Conservation (phyloP, 2,113 vertebrate species). For the Platichthys stellatus region DNA sequence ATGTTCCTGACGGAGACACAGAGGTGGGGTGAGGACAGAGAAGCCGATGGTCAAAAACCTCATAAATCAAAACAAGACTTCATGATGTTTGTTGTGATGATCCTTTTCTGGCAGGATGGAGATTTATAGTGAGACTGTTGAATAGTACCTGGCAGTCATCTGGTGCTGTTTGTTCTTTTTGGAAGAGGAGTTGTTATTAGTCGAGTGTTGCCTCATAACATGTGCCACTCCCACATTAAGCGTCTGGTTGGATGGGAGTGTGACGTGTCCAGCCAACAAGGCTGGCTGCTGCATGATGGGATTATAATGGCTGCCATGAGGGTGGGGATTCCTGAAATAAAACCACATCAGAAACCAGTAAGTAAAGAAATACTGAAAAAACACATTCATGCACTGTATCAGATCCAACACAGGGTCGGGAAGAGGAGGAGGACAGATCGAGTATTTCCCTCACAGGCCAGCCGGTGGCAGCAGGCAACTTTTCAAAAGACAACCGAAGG, state of each 20-base stretch:
- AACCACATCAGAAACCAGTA: conserved; percentile 10
- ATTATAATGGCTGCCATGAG: conserved; percentile 96
- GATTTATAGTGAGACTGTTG: neutral
- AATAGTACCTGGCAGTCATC: conserved; percentile 87
- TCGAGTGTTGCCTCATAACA: conserved; percentile 95
- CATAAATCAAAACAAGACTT: neutral
- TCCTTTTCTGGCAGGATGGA: neutral
- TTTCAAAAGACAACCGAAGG: conserved; percentile 8
- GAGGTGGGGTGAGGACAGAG: neutral
- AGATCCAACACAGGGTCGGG: neutral
- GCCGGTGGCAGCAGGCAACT: conserved; percentile 78
- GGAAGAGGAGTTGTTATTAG: conserved; percentile 85
- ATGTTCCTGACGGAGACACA: conserved; percentile 83
- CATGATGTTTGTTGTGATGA: neutral
- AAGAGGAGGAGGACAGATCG: neutral
- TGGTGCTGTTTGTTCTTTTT: conserved; percentile 97
- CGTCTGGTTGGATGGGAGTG: conserved; percentile 93
- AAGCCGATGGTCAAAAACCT: neutral
- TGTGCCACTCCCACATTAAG: conserved; percentile 97
- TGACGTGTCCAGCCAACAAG: conserved; percentile 91
- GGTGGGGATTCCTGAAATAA: conserved; percentile 87
- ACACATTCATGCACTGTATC: neutral
- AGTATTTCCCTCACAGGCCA: conserved; percentile 57
- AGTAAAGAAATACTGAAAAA: neutral
- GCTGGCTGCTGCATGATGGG: conserved; percentile 99